Conservation (phyloP, 37 sponge, comb jelly and placozoan genomes). For the Haliclona indistincta region DNA sequence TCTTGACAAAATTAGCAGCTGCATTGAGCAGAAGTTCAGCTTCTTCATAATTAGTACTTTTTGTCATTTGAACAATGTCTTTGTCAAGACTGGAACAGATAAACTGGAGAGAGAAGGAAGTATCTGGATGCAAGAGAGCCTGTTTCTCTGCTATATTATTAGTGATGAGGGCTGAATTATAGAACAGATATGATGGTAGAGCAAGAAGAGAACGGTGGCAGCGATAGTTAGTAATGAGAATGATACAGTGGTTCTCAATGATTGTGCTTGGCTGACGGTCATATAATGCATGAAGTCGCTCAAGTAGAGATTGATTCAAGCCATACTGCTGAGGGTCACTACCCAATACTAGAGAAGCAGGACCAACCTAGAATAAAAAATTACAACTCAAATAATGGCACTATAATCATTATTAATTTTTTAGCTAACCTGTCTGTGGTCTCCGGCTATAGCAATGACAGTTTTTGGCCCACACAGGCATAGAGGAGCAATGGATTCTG, state of each 20-base stretch:
- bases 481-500: neutral
- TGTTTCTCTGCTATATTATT: neutral
- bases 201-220: conserved; percentile 49
- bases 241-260: neutral
- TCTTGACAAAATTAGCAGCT: conserved; percentile 21
- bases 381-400: neutral
- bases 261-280: neutral
- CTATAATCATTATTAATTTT: neutral
- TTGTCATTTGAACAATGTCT: neutral
- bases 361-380: neutral
- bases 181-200: conserved; percentile 69
- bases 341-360: neutral
- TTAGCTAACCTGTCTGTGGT: conserved; percentile 9
- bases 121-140: conserved; percentile 13
- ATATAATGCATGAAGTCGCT: neutral
- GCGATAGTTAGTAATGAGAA: conserved; percentile 63
- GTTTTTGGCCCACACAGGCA: neutral
- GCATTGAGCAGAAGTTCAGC: conserved; percentile 21
- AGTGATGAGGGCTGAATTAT: conserved; percentile 38
- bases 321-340: neutral
- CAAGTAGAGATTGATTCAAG: neutral
- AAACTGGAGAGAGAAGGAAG: conserved; percentile 32
- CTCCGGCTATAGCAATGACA: conserved; percentile 5
- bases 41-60: conserved; percentile 20
- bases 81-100: conserved; percentile 21